Evolutionary conservation across 2,113 vertebrate genomes (phyloP).

Genomic region (Antigone vipio): DNA sequence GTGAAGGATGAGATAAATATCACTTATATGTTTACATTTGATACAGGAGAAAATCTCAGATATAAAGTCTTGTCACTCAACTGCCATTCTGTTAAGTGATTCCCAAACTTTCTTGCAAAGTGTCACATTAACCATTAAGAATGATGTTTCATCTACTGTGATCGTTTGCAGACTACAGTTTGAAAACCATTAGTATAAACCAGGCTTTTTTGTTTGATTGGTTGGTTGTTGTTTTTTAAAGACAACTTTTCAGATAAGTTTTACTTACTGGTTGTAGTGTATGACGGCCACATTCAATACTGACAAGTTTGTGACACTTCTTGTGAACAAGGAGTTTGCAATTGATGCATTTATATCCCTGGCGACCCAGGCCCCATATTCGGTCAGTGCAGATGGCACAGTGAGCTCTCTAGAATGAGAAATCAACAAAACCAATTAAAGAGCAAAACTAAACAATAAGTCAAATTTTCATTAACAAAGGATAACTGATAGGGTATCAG

Average conservation of each 20-base stretch:
- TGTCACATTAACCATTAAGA: not conserved
- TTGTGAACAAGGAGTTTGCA: conserved; percentile 99
- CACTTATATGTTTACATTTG: not conserved
- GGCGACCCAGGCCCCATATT: conserved; percentile 97
- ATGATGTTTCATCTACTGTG: not conserved
- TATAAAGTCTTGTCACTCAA: not conserved
- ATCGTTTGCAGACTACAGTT: not conserved
- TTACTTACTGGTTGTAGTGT: conserved; percentile 76
- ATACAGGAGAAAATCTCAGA: not conserved
- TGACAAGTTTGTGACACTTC: conserved; percentile 97
- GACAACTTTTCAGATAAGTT: not conserved
- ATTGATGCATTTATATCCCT: conserved; percentile 98
- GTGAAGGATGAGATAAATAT: not conserved
- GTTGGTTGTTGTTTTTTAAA: not conserved
- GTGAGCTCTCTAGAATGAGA: conserved; percentile 86
- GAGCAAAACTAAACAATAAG: not conserved
- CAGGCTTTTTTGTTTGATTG: not conserved
- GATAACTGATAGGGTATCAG: not conserved
- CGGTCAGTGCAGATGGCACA: conserved; percentile 97
- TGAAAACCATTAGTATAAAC: not conserved
- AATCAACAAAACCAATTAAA: not conserved
- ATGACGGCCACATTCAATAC: conserved; percentile 86
- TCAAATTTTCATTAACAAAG: not conserved
- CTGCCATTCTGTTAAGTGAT: not conserved
- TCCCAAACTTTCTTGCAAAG: not conserved